Evolutionary conservation across 2,888 invertebrate genomes (phyloP).

Genomic region (Apodemia zela): DNA sequence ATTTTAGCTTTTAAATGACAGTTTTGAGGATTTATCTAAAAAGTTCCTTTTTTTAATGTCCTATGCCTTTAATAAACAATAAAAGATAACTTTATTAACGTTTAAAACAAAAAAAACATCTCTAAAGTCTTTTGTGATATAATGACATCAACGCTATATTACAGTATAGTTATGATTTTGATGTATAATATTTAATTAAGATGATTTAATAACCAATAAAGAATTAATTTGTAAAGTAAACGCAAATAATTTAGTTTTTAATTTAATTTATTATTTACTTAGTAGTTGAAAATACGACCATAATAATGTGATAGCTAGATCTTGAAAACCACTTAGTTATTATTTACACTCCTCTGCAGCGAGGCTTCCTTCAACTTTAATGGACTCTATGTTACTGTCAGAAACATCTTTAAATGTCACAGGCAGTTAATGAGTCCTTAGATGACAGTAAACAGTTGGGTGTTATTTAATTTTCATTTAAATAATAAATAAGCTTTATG

Average conservation of each 20-base stretch:
- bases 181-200: too few species aligned
- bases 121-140: too few species aligned
- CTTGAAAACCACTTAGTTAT: constrained; percentile 45
- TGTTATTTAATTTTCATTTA: constrained; percentile 1
- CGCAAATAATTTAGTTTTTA: neutral
- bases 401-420: constrained; percentile 46
- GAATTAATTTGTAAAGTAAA: neutral
- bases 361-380: constrained; percentile 46
- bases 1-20: too few species aligned
- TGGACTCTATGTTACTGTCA: constrained; percentile 45
- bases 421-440: constrained; percentile 32
- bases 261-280: constrained; percentile 16
- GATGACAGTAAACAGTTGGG: constrained; percentile 12
- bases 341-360: constrained; percentile 48
- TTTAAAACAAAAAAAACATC: too few species aligned
- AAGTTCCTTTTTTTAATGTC: too few species aligned
- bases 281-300: constrained; percentile 19
- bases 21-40: too few species aligned
- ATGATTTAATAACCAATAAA: neutral
- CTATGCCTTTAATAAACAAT: too few species aligned
- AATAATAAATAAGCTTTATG: constrained; percentile 5
- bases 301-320: constrained; percentile 21
- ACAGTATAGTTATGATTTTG: too few species aligned
- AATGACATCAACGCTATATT: too few species aligned
- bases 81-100: too few species aligned